These are phyloP conservation scores for Dicyrtomina minuta DNA, from an alignment of 2,888 invertebrate genomes.

Conservation along the genomic window DNA sequence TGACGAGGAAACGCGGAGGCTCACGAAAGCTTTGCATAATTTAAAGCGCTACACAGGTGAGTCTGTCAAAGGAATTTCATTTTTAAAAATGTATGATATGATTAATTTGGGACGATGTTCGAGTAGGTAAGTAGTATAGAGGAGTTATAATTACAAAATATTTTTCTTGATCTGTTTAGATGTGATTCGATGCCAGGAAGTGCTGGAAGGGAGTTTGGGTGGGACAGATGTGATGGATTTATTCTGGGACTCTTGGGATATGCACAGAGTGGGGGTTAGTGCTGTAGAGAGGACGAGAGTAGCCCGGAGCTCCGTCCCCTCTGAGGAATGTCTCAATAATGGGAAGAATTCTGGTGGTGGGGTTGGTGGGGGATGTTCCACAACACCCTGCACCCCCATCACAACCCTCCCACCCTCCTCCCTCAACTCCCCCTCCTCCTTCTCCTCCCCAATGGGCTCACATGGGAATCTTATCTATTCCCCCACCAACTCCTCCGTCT, in stretches of 20 bases:
- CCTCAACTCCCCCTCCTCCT: slow-evolving; percentile 46
- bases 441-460: slow-evolving; percentile 47
- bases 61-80: slow-evolving; percentile 9
- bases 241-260: slow-evolving; percentile 95
- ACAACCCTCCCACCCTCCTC: slow-evolving; percentile 49
- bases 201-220: slow-evolving; percentile 7
- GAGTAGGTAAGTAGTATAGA: neutral
- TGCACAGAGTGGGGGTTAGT: slow-evolving; percentile 59
- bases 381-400: slow-evolving; percentile 51
- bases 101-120: neutral
- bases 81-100: neutral
- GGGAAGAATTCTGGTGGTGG: neutral
- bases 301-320: slow-evolving; percentile 64
- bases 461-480: slow-evolving; percentile 49
- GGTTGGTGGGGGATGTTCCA: slow-evolving; percentile 36
- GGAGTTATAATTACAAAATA: no score
- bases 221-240: slow-evolving; percentile 56
- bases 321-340: slow-evolving; percentile 59
- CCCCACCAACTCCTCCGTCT: slow-evolving; percentile 54
- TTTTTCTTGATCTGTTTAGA: slow-evolving; percentile 13
- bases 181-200: slow-evolving; percentile 32
- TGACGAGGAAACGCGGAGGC: slow-evolving; percentile 77
- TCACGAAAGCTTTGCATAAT: slow-evolving; percentile 81
- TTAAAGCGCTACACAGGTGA: slow-evolving; percentile 80
- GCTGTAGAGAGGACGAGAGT: slow-evolving; percentile 57